phyloP scores from a whole-genome alignment of 2,888 invertebrate genomes.

The Chrysina gloriosa region DNA sequence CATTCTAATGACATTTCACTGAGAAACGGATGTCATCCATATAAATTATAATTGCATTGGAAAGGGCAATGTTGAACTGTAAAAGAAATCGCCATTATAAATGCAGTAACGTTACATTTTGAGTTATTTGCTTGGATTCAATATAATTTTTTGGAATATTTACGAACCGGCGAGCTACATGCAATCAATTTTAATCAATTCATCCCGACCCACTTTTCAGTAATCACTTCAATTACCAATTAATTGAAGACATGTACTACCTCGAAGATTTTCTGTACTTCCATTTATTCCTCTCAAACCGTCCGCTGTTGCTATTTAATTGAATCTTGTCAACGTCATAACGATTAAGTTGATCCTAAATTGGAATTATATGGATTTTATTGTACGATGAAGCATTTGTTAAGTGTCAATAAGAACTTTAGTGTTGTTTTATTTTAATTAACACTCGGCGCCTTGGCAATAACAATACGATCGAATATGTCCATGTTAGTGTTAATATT shows the following conservation, averaged over 20 bases:
- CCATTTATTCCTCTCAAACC: not conserved
- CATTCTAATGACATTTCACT: too few relatives aligned
- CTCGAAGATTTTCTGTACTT: not conserved
- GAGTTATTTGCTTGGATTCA: too few relatives aligned
- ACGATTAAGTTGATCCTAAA: conserved; percentile 10
- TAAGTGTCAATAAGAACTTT: conserved; percentile 2
- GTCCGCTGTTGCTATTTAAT: conserved; percentile 26
- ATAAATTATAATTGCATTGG: too few relatives aligned
- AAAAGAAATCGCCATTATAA: too few relatives aligned
- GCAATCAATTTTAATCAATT: not conserved
- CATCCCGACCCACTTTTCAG: conserved; percentile 15
- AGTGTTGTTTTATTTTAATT: conserved; percentile 17
- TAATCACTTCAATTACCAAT: conserved; percentile 22
- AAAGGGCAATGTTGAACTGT: too few relatives aligned
- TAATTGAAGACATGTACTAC: conserved; percentile 6
- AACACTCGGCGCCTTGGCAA: conserved; percentile 17
- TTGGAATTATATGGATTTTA: conserved; percentile 21
- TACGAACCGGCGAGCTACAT: not conserved
- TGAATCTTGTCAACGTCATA: conserved; percentile 24
- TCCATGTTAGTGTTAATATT: conserved; percentile 14
- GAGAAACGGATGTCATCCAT: too few relatives aligned
- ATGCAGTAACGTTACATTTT: too few relatives aligned
- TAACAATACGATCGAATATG: not conserved
- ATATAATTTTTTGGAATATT: not conserved
- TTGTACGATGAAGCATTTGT: conserved; percentile 5